phyloP scores from a whole-genome alignment of 2,888 invertebrate species.

The Margaritifera margaritifera region DNA sequence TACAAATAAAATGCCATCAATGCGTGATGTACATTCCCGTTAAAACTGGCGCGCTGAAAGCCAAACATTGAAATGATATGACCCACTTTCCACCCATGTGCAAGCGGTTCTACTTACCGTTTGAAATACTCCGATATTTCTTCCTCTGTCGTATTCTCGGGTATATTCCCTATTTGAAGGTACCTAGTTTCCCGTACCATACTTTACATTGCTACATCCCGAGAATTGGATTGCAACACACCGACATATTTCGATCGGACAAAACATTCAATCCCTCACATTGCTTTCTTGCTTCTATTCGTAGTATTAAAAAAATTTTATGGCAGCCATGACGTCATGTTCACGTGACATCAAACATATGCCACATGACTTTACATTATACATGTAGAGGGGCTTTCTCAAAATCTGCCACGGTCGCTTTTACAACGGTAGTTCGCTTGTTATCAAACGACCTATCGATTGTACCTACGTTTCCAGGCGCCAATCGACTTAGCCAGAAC shows the following conservation, averaged over 20 bases:
- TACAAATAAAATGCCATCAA: no score
- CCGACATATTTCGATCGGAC: constrained; percentile 41
- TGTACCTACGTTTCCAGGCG: no score
- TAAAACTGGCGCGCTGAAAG: no score
- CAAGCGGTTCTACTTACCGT: constrained; percentile 80
- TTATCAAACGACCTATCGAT: no score
- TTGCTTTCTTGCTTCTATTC: constrained; percentile 25
- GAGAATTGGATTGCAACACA: constrained; percentile 39
- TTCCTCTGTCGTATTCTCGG: constrained; percentile 98
- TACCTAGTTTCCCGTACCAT: constrained; percentile 99
- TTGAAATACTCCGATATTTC: constrained; percentile 97
- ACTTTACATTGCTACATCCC: constrained; percentile 52
- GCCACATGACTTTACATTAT: constrained; percentile 32
- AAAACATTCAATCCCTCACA: constrained; percentile 40
- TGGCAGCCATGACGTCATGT: constrained; percentile 46
- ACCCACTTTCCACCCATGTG: constrained; percentile 17
- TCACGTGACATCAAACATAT: constrained; percentile 44
- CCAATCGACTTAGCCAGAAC: no score
- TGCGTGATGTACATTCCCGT: no score
- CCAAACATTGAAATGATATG: constrained; percentile 9
- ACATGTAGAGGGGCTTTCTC: constrained; percentile 42
- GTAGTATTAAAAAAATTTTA: constrained; percentile 27
- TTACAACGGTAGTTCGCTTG: no score
- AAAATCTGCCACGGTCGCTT: constrained; percentile 8
- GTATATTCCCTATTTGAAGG: constrained; percentile 99